Evolutionary conservation across 1,140 invertebrate genomes (phyloP).

Genomic region (Mizuhopecten yessoensis): DNA sequence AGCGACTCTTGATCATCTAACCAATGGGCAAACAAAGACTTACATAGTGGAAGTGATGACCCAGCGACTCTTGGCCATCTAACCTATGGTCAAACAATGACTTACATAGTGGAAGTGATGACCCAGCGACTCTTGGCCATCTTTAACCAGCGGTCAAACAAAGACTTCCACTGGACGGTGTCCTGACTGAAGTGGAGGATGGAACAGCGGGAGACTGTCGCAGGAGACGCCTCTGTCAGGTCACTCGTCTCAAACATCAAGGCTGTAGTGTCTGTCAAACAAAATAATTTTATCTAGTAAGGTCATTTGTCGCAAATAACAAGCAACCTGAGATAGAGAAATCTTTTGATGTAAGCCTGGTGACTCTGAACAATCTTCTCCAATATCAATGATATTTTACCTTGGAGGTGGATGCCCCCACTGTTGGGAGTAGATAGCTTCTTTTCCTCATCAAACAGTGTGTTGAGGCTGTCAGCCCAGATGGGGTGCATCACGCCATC

Average conservation of each 20-base stretch:
- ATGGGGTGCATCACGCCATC: conserved; percentile 78
- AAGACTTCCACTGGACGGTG: conserved; percentile 75
- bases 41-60: conserved; percentile 78
- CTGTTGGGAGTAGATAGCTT: conserved; percentile 77
- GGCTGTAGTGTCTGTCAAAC: conserved; percentile 74
- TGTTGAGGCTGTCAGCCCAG: conserved; percentile 80
- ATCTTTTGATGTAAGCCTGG: too few relatives aligned
- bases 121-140: conserved; percentile 77
- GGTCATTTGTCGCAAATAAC: too few relatives aligned
- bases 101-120: conserved; percentile 76
- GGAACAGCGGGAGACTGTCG: conserved; percentile 73
- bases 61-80: conserved; percentile 76
- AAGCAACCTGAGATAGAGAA: too few relatives aligned
- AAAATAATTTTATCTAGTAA: too few relatives aligned
- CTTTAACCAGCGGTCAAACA: conserved; percentile 79
- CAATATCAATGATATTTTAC: too few relatives aligned
- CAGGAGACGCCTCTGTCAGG: conserved; percentile 76
- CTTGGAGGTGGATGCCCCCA: conserved; percentile 70
- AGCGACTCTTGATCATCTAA: conserved; percentile 75
- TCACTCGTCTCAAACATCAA: conserved; percentile 80
- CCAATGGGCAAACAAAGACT: conserved; percentile 78
- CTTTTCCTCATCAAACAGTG: conserved; percentile 75
- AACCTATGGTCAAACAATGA: conserved; percentile 78
- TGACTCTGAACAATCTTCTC: too few relatives aligned
- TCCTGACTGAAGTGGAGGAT: conserved; percentile 75